Conservation (phyloP, 2,113 vertebrate genomes). For the Petaurus breviceps region DNA sequence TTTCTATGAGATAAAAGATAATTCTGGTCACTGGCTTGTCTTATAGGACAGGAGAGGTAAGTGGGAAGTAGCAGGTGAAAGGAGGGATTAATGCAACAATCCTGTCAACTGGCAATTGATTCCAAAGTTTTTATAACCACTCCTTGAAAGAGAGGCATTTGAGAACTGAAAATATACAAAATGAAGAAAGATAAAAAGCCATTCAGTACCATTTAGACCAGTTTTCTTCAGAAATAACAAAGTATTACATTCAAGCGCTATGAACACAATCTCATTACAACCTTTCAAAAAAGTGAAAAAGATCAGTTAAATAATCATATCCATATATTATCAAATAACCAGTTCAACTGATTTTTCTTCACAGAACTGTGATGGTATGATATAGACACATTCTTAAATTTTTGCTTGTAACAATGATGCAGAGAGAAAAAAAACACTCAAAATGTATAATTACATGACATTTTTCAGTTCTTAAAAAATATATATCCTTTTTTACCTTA, state of each 20-base stretch:
- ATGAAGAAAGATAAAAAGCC: neutral
- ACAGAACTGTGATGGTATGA: neutral
- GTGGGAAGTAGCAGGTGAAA: neutral
- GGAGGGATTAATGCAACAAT: neutral
- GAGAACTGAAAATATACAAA: neutral
- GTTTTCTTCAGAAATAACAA: neutral
- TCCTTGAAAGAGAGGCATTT: neutral
- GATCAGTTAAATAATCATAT: neutral
- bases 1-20: neutral
- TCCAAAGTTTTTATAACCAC: neutral
- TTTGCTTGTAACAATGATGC: neutral
- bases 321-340: neutral
- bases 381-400: neutral
- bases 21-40: neutral
- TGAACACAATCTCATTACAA: neutral
- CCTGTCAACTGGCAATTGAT: neutral
- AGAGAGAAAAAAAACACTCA: neutral
- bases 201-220: neutral
- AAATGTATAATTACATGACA: neutral
- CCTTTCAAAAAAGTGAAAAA: neutral
- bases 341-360: conserved; percentile 8
- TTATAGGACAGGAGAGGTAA: neutral
- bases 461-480: conserved; percentile 40
- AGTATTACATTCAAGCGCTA: neutral
- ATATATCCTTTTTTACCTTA: conserved; percentile 8